These are phyloP conservation scores for Hirudinaria manillensis DNA, from an alignment of 2,888 invertebrate species.

Conservation along the genomic window DNA sequence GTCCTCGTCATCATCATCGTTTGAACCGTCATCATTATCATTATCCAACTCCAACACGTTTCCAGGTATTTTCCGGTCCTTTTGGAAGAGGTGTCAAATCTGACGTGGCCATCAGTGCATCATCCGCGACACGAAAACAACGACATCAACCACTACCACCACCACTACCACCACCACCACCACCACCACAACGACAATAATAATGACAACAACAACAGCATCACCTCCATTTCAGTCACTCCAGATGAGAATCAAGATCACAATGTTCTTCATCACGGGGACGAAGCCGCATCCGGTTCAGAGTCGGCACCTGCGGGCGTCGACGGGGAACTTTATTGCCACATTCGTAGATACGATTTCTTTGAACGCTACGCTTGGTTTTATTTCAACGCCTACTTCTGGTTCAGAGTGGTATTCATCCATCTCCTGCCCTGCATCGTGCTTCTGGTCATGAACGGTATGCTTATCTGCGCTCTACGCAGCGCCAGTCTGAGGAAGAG, in stretches of 20 bases:
- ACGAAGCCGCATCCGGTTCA: too few species aligned
- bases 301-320: too few species aligned
- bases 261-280: not conserved
- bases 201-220: not conserved
- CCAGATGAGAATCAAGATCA: not conserved
- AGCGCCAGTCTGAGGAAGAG: slow-evolving; percentile 75
- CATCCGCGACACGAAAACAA: not conserved
- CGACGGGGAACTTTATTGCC: not conserved
- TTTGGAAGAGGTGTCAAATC: not conserved
- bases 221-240: not conserved
- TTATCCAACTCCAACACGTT: not conserved
- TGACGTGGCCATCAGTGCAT: not conserved
- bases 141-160: not conserved
- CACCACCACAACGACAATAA: not conserved
- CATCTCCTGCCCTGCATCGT: slow-evolving; percentile 82
- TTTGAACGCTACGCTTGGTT: slow-evolving; percentile 37
- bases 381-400: slow-evolving; percentile 69
- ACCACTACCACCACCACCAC: not conserved
- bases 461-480: slow-evolving; percentile 77
- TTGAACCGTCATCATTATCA: not conserved
- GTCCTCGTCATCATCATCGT: not conserved
- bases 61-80: not conserved
- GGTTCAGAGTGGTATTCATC: slow-evolving; percentile 83
- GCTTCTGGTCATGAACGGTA: slow-evolving; percentile 77
- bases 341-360: not conserved